A percentile compares a stretch with the other conserved stretches of the same genome.
Evolutionary conservation across 2,888 invertebrate species (phyloP).

Genomic region (Tubiluchus corallicola): DNA sequence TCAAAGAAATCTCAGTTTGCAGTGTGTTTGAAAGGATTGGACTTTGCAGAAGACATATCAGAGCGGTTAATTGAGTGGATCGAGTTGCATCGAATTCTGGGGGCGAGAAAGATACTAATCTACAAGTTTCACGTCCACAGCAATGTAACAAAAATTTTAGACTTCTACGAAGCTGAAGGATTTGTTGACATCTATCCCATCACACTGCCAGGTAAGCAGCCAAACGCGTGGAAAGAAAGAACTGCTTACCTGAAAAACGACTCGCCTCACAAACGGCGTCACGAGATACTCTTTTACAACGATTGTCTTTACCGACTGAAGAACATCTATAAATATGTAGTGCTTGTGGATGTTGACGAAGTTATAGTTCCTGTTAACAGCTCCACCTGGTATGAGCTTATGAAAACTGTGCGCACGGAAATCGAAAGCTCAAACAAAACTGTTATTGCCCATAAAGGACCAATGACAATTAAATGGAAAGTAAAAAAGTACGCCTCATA

Average conservation of each 20-base stretch:
- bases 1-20: too few relatives aligned
- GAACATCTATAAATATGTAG: background rate
- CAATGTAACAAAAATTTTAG: background rate
- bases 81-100: background rate
- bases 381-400: background rate
- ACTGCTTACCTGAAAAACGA: background rate
- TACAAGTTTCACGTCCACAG: background rate
- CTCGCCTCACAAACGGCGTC: background rate
- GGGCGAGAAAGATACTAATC: background rate
- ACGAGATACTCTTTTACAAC: slow-evolving; percentile 1
- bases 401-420: background rate
- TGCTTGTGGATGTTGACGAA: slow-evolving; percentile 1
- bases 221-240: background rate
- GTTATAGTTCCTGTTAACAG: background rate
- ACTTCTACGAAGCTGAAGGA: background rate
- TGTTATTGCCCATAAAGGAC: too few relatives aligned
- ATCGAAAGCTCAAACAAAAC: background rate
- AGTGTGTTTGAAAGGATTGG: background rate
- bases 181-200: background rate
- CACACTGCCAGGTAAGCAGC: background rate
- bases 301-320: background rate
- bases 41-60: background rate
- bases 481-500: background rate
- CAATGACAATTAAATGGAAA: background rate
- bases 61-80: background rate